A percentile compares a stretch with the other conserved stretches of the same genome.
phyloP scores from a whole-genome alignment of 2,113 vertebrate species.

The Ceuthmochares aereus region DNA sequence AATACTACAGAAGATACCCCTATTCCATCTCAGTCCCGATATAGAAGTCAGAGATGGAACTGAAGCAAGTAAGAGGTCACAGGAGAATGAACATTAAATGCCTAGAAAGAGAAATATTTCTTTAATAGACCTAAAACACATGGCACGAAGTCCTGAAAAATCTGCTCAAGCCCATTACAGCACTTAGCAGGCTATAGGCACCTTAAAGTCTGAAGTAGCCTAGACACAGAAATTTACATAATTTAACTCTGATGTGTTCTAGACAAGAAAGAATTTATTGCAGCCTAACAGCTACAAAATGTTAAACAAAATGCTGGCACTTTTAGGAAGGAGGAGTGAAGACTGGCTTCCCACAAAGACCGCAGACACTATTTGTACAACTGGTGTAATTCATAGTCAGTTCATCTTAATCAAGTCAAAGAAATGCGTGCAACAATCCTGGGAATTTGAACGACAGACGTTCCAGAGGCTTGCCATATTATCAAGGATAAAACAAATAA shows the following conservation, averaged over 20 bases:
- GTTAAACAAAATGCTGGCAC: neutral
- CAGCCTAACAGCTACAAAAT: neutral
- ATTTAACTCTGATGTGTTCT: neutral
- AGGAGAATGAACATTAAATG: neutral
- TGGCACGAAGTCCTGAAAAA: neutral
- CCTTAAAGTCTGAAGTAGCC: neutral
- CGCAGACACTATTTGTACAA: neutral
- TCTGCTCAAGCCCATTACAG: neutral
- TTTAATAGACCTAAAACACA: neutral
- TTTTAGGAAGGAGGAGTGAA: neutral
- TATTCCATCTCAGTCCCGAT: neutral
- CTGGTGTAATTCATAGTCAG: conserved; percentile 25
- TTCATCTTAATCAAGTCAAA: conserved; percentile 27
- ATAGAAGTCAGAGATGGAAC: neutral
- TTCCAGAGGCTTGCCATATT: neutral
- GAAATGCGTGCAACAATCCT: conserved; percentile 18
- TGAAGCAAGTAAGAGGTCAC: neutral
- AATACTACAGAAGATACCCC: neutral
- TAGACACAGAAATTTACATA: neutral
- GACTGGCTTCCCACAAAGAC: neutral
- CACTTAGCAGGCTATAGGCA: neutral
- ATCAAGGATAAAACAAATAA: conserved; percentile 37
- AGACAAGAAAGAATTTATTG: neutral
- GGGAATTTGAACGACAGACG: neutral
- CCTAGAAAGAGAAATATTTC: neutral